Percentiles rank a stretch among this genome's conserved stretches.
phyloP scores from a whole-genome alignment of 2,888 invertebrate genomes.

The Pantelozetes paolii region DNA sequence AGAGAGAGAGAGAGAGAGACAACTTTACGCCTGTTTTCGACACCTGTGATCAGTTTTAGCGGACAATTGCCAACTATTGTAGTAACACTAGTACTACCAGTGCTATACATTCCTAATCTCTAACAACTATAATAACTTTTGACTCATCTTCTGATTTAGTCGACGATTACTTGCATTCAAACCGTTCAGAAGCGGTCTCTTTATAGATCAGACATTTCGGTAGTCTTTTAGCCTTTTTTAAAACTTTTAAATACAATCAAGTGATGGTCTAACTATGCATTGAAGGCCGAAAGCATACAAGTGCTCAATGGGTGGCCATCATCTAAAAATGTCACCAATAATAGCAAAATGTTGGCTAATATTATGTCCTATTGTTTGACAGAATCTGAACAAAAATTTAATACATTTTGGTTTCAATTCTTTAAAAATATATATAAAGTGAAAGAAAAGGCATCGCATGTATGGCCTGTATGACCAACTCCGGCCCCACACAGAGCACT shows the following conservation, averaged over 20 bases:
- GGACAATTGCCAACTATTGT: slow-evolving; percentile 8
- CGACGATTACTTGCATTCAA: neutral
- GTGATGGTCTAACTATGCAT: slow-evolving; percentile 4
- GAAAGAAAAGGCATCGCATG: neutral
- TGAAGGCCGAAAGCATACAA: neutral
- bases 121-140: neutral
- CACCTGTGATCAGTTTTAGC: slow-evolving; percentile 24
- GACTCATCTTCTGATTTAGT: slow-evolving; percentile 25
- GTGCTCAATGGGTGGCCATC: slow-evolving; percentile 17
- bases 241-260: neutral
- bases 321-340: slow-evolving; percentile 29
- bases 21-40: slow-evolving; percentile 27
- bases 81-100: neutral
- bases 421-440: slow-evolving; percentile 5
- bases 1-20: neutral
- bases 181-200: slow-evolving; percentile 18
- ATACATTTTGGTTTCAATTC: slow-evolving; percentile 13
- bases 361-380: slow-evolving; percentile 17
- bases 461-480: neutral
- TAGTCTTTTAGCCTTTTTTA: slow-evolving; percentile 29
- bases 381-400: neutral
- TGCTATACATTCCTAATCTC: neutral
- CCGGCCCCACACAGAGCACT: slow-evolving; percentile 28
- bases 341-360: slow-evolving; percentile 21
- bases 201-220: slow-evolving; percentile 15